These are phyloP conservation scores for Hofmannophila pseudospretella DNA, from an alignment of 2,888 invertebrate species.

Conservation along the genomic window DNA sequence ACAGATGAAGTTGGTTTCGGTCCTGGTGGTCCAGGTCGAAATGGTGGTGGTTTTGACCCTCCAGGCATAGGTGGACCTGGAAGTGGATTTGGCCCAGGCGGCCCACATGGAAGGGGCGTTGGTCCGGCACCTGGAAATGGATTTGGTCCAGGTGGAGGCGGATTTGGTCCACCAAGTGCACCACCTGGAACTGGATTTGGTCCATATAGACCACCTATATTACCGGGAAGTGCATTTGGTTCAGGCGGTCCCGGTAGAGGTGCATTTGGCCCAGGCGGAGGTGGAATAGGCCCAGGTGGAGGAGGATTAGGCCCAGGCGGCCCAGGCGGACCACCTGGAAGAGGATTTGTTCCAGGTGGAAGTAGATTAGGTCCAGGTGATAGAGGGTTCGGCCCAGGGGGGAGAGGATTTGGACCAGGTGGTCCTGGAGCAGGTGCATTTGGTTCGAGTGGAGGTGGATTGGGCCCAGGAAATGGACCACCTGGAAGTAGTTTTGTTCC, in stretches of 20 bases:
- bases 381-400: not conserved
- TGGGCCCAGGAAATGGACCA: not conserved
- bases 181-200: not conserved
- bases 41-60: not conserved
- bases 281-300: not conserved
- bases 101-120: not conserved
- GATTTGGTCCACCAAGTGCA: not conserved
- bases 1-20: not conserved
- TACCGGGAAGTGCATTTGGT: not conserved
- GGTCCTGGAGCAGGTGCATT: not conserved
- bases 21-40: not conserved
- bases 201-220: too few relatives aligned
- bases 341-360: not conserved
- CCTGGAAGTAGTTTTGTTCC: not conserved
- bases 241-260: not conserved
- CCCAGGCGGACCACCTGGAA: not conserved
- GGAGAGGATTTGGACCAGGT: not conserved
- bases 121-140: not conserved
- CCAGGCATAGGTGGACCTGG: not conserved
- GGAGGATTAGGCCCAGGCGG: not conserved
- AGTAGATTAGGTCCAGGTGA: not conserved
- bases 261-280: not conserved
- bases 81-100: not conserved
- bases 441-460: not conserved
- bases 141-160: not conserved